Base-by-base conservation (phyloP, 2,113 vertebrate genomes). In the Pelecanoides urinatrix region DNA sequence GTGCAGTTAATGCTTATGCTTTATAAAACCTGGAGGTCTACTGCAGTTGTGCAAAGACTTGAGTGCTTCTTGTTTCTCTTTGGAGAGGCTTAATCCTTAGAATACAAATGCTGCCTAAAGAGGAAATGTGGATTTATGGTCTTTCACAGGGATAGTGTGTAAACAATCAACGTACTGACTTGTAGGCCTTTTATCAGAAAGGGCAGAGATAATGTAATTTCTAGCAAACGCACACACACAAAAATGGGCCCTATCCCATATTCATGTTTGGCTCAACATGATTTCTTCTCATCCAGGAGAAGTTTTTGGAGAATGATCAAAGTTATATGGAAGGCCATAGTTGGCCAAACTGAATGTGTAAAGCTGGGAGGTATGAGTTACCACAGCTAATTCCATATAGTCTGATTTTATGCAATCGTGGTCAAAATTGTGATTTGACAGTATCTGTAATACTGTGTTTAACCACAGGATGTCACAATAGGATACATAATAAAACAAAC, bases 391-490 rank as follows among this genome's bases (percentile, higher is more conserved):
- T 62, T 52, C 45, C 13, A 14, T 13, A 6, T 4, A 14, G 29
- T 59, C 10, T 45, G 2, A 30, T 77, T 32, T 66, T 55, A 71
- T 4, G 36, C 16, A 32, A 0, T 13, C 1, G 13, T 25, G n/a
- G 21, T 29, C 44, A 63, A 38, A 56, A 34, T 0, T 40, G 42
- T 21, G n/a, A 38, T 49, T 18, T 61, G 36, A 19, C 7, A 30
- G 34, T 11, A 5, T 53, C 59, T 97, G 95, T 92, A 96, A 50
- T 97, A 53, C 93, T 86, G 26, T 32, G 23, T 25, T 16, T 62
- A 83, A 38, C 95, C 98, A 97, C 97, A 82, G 75, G 98, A 76
- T 97, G 97, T 96, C 97, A 62, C 94, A 86, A 85, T 2, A 94
- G 95, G 92, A 88, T 86, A 34, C 7, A 26, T 16, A 26, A 62